Evolutionary conservation across 2,113 vertebrate genomes (phyloP).

Genomic region (Tapirus terrestris): DNA sequence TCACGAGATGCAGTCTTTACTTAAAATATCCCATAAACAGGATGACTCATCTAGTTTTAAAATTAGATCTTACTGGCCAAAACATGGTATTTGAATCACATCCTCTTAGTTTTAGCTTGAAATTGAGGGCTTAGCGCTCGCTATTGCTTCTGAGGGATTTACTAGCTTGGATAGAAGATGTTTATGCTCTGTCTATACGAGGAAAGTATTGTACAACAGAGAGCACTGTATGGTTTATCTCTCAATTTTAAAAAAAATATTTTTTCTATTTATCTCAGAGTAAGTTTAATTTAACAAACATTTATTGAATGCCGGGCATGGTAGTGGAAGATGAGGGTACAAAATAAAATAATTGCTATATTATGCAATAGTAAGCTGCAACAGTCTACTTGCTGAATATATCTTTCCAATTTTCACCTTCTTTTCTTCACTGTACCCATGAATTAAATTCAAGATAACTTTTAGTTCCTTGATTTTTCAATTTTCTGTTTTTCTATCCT

Average conservation of each 20-base stretch:
- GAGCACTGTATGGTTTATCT: background rate
- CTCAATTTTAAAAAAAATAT: background rate
- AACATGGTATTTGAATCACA: slow-evolving; percentile 31
- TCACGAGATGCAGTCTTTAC: background rate
- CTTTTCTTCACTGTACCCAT: background rate
- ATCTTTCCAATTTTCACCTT: background rate
- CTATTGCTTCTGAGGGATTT: slow-evolving; percentile 30
- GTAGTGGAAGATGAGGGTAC: background rate
- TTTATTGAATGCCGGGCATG: background rate
- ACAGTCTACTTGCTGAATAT: background rate
- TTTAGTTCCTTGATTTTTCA: background rate
- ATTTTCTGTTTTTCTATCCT: background rate
- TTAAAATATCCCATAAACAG: slow-evolving; percentile 25
- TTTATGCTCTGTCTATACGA: slow-evolving; percentile 32
- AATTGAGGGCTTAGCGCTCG: slow-evolving; percentile 51
- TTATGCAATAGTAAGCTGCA: background rate
- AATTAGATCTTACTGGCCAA: slow-evolving; percentile 22
- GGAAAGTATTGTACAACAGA: slow-evolving; percentile 16
- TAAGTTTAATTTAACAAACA: background rate
- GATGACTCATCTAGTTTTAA: slow-evolving; percentile 47
- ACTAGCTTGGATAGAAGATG: background rate
- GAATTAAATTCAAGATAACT: background rate
- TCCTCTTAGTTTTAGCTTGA: slow-evolving; percentile 51
- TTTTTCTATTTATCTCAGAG: background rate
- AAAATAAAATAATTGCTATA: background rate